Conservation (phyloP, 2,797 vertebrate species). For the Tenualosa ilisha region DNA sequence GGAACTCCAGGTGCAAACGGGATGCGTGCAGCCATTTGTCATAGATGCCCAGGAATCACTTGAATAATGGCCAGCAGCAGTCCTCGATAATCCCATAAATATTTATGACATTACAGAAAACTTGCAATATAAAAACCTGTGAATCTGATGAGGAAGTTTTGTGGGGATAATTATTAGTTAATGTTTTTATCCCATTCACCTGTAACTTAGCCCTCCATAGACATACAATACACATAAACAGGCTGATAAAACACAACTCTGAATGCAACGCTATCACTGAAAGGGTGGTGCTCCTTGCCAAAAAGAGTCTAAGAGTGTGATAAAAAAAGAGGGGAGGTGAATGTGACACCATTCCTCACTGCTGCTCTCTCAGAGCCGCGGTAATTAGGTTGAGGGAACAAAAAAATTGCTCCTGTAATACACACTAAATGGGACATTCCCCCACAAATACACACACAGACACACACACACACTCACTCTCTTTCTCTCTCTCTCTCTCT, state of each 20-base stretch:
- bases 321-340: constrained; percentile 2
- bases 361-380: background rate
- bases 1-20: background rate
- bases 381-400: constrained; percentile 18
- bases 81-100: too few species aligned
- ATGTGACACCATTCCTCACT: constrained; percentile 3
- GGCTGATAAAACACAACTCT: too few species aligned
- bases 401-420: background rate
- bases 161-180: too few species aligned
- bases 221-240: too few species aligned
- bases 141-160: too few species aligned
- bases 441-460: constrained; percentile 16
- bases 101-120: too few species aligned
- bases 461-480: constrained; percentile 33
- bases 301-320: background rate
- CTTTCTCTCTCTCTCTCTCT: background rate
- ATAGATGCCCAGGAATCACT: background rate
- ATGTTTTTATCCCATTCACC: too few species aligned
- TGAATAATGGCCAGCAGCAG: too few species aligned
- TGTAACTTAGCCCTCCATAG: too few species aligned
- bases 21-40: background rate
- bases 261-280: too few species aligned
- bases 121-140: too few species aligned
- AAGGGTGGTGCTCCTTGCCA: too few species aligned
- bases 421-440: constrained; percentile 16